Base-by-base conservation (phyloP, 2,888 invertebrate genomes). In the Meteorus cinctellus region DNA sequence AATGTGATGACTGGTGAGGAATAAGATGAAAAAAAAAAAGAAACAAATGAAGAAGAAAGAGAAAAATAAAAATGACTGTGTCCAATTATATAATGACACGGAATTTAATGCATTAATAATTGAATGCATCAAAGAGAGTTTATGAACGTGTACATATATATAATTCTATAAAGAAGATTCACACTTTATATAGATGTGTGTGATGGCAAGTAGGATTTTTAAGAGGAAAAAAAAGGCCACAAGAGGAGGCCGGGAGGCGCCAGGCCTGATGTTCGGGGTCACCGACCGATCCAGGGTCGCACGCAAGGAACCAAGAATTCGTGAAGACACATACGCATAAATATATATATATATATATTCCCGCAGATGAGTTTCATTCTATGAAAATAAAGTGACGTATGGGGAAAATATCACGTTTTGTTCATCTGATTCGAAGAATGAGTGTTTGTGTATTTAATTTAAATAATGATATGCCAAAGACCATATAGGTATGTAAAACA, bases 241-340 rank as follows among this genome's bases (percentile, higher is more conserved):
- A 29, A 60, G 31, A 48, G 59, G 59, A 74, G 66, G 73, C 60
- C 72, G 59, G 65, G 34, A 78, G 73, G 71, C 75, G 68, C 77
- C 71, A 78, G 75, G 72, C 71, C 75, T 73, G 78, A 72, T 67
- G 76, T 76, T 75, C 45, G 76, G 79, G 78, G 77, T 86, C 85
- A 78, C 80, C 83, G 85, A 84, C 84, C 86, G 79, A 78, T 77
- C 79, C 83, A 85, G 84, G 86, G 86, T 83, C 83, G 78, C 66
- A 74, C 74, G 51, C 70, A 67, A 77, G 76, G 74, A 76, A 76
- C 76, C 76, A 76, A 76, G 76, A 76, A 76, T 72, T 76, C 60
- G 34, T 67, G 67, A 67, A 66, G 76, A 75, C 71, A 55, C 36
- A 68, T 45, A 31, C 55, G 66, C 24, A 31, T 5, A 65, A n/a